These are phyloP conservation scores for Babyrousa celebensis DNA, from an alignment of 2,797 vertebrate genomes.

Conservation along the genomic window DNA sequence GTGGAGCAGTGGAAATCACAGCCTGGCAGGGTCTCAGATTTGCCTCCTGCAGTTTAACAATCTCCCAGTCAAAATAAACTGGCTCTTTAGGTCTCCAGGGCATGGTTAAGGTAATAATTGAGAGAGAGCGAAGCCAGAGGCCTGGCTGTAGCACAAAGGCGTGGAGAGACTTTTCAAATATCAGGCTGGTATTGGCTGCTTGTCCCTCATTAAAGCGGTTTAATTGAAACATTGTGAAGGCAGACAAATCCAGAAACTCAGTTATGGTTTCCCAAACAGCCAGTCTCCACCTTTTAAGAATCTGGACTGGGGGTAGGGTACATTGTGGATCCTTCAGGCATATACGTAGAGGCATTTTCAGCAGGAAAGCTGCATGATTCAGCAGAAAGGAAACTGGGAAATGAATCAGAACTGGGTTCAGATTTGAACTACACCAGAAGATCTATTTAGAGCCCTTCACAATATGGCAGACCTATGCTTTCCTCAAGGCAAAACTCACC, in stretches of 20 bases:
- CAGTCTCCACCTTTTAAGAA: neutral
- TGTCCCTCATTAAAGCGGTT: constrained; percentile 16
- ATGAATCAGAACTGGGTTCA: neutral
- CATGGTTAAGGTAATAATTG: constrained; percentile 89
- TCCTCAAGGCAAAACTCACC: neutral
- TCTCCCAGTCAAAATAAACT: constrained; percentile 91
- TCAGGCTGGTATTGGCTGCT: constrained; percentile 53
- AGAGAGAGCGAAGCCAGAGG: constrained; percentile 52
- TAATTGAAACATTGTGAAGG: constrained; percentile 69
- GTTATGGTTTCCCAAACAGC: constrained; percentile 41
- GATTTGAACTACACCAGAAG: neutral
- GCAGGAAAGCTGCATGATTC: neutral
- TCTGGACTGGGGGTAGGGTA: neutral
- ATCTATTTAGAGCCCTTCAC: neutral
- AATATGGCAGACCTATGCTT: neutral
- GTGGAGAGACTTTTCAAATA: constrained; percentile 66
- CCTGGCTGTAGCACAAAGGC: constrained; percentile 59
- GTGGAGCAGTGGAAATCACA: constrained; percentile 89
- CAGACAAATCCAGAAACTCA: constrained; percentile 13
- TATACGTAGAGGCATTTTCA: neutral
- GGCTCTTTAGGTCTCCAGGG: constrained; percentile 87
- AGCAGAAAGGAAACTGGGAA: constrained; percentile 27
- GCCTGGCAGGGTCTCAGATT: constrained; percentile 83
- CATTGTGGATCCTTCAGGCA: neutral
- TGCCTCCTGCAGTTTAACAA: constrained; percentile 90